A percentile compares a stretch with the other conserved stretches of the same genome.
These are phyloP conservation scores for Aphelenchoides bicaudatus DNA, from an alignment of 2,888 invertebrate species.

Conservation along the genomic window DNA sequence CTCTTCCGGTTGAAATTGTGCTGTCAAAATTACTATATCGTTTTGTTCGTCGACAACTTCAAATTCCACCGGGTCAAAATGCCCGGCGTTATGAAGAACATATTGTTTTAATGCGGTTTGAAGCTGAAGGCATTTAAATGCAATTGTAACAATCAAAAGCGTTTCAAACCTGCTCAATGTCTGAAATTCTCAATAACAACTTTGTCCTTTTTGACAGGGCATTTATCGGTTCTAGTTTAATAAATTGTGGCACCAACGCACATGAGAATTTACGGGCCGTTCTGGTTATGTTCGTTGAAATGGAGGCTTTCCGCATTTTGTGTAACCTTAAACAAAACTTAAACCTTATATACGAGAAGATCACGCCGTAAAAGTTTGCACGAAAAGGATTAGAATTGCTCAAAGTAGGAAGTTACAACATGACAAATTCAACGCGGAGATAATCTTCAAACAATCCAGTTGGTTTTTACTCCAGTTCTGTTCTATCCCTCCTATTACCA, in stretches of 20 bases:
- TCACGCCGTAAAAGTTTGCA: too few relatives aligned
- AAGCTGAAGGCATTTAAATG: conserved; percentile 34
- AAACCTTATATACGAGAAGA: too few relatives aligned
- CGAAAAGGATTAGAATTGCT: too few relatives aligned
- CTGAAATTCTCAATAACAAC: conserved; percentile 42
- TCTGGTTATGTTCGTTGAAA: conserved; percentile 44
- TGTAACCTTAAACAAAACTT: too few relatives aligned
- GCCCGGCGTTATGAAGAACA: conserved; percentile 48
- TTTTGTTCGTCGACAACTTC: conserved; percentile 36
- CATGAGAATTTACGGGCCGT: conserved; percentile 53
- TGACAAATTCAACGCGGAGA: too few relatives aligned
- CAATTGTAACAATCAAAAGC: conserved; percentile 4
- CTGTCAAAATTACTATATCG: conserved; percentile 30
- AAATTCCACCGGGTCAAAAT: conserved; percentile 54
- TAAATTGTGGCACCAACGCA: conserved; percentile 55
- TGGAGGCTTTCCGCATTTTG: conserved; percentile 40
- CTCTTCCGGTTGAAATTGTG: conserved; percentile 50
- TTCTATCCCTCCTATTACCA: too few relatives aligned
- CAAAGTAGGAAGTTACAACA: too few relatives aligned
- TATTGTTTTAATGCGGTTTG: conserved; percentile 51
- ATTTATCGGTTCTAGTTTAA: conserved; percentile 50
- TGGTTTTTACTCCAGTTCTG: too few relatives aligned
- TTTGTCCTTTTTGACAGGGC: conserved; percentile 42
- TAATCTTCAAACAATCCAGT: too few relatives aligned
- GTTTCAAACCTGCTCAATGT: conserved; percentile 40